Conservation (phyloP, 1,140 invertebrate genomes). For the Anastatus disparis region DNA sequence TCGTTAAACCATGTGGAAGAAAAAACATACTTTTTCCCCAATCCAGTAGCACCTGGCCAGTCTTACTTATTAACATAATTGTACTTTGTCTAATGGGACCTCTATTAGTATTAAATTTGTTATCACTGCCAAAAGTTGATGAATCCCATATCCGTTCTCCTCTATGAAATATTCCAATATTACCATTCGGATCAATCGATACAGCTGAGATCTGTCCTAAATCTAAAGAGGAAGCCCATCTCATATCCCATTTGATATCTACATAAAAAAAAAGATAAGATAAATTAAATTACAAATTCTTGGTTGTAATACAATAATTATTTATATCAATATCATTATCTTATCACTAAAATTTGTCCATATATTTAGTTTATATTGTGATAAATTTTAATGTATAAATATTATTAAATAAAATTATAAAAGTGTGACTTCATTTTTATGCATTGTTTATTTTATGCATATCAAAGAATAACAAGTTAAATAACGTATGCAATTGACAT, state of each 20-base stretch:
- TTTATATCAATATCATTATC: background rate
- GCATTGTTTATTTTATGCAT: too few relatives aligned
- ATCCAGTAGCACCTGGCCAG: slow-evolving; percentile 76
- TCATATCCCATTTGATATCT: slow-evolving; percentile 59
- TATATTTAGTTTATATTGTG: background rate
- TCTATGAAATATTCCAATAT: slow-evolving; percentile 87
- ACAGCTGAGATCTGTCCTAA: slow-evolving; percentile 86
- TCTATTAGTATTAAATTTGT: slow-evolving; percentile 71
- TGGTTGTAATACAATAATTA: background rate
- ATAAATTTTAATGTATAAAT: background rate
- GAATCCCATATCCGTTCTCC: slow-evolving; percentile 78
- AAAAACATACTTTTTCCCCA: slow-evolving; percentile 91
- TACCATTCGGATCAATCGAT: slow-evolving; percentile 77
- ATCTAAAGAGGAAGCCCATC: slow-evolving; percentile 69
- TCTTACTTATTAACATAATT: slow-evolving; percentile 76
- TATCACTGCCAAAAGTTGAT: slow-evolving; percentile 72
- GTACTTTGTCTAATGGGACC: slow-evolving; percentile 80
- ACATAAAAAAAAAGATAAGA: too few relatives aligned
- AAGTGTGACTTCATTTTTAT: too few relatives aligned
- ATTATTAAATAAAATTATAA: background rate
- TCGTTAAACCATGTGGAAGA: slow-evolving; percentile 91
- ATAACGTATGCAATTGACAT: too few relatives aligned
- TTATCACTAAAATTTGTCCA: background rate
- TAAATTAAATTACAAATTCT: background rate
- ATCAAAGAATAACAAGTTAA: too few relatives aligned